Conservation (phyloP, 2,797 vertebrate genomes). For the Microctenopoma lineatum region DNA sequence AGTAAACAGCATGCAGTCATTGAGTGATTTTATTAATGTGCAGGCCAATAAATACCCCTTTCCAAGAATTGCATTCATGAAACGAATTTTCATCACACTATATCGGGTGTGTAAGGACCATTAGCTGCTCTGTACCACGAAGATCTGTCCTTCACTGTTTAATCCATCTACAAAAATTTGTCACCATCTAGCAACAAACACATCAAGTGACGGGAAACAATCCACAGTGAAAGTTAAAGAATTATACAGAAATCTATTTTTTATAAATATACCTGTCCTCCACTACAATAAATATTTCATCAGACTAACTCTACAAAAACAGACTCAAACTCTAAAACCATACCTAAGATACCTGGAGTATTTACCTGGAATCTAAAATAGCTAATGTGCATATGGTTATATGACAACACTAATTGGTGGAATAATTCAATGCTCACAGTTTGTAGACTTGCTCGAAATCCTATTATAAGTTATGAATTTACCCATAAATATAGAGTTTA, state of each 20-base stretch:
- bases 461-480: constrained; percentile 26
- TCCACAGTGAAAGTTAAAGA: constrained; percentile 55
- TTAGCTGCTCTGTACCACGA: constrained; percentile 59
- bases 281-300: constrained; percentile 73
- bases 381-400: constrained; percentile 45
- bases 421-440: constrained; percentile 65
- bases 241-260: constrained; percentile 65
- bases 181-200: constrained; percentile 54
- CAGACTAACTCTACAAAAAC: constrained; percentile 78
- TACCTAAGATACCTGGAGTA: constrained; percentile 65
- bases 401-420: constrained; percentile 40
- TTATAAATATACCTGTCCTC: constrained; percentile 58
- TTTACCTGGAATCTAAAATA: constrained; percentile 68
- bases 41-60: constrained; percentile 80
- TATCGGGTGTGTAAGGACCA: constrained; percentile 66
- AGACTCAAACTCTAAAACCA: constrained; percentile 68
- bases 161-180: constrained; percentile 48
- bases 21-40: constrained; percentile 91
- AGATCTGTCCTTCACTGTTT: constrained; percentile 39
- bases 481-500: constrained; percentile 28
- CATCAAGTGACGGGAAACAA: constrained; percentile 62
- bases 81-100: constrained; percentile 66
- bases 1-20: constrained; percentile 81
- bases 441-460: constrained; percentile 50
- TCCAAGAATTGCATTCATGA: constrained; percentile 64